Percentiles rank a stretch among this genome's conserved stretches.
Conservation (phyloP, 2,888 invertebrate genomes). For the Apodemia zela region DNA sequence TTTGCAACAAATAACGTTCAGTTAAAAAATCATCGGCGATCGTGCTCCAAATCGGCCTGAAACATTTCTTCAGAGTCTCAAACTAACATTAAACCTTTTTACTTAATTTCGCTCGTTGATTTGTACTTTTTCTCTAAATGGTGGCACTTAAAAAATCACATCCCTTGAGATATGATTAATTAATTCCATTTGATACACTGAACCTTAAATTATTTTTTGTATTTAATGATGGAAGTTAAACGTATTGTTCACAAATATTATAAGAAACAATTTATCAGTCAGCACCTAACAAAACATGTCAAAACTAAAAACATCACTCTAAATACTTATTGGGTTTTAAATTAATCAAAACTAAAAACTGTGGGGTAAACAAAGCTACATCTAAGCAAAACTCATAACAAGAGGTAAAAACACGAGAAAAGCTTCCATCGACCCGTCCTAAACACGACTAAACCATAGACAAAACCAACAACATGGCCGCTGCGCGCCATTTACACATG, state of each 20-base stretch:
- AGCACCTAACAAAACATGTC: not conserved
- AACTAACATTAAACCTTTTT: too few species aligned
- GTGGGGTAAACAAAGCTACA: constrained; percentile 4
- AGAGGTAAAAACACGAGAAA: not conserved
- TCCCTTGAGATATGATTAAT: too few species aligned
- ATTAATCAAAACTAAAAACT: constrained; percentile 8
- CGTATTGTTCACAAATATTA: not conserved
- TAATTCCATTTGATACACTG: too few species aligned
- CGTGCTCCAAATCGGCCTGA: too few species aligned
- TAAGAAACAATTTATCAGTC: not conserved
- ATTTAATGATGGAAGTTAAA: too few species aligned
- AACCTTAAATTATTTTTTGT: too few species aligned
- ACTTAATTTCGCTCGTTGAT: too few species aligned
- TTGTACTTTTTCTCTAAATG: too few species aligned
- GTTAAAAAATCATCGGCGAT: too few species aligned
- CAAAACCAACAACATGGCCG: constrained; percentile 10
- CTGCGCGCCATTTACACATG: not conserved
- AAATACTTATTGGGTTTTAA: not conserved
- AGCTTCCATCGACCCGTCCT: constrained; percentile 9
- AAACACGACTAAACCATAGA: constrained; percentile 7
- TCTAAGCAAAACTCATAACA: constrained; percentile 3
- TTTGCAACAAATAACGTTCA: too few species aligned
- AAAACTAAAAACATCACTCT: constrained; percentile 13
- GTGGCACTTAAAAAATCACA: too few species aligned
- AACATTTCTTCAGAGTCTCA: too few species aligned